Conservation (phyloP, 2,113 vertebrate genomes). For the Chlamydotis undulata region DNA sequence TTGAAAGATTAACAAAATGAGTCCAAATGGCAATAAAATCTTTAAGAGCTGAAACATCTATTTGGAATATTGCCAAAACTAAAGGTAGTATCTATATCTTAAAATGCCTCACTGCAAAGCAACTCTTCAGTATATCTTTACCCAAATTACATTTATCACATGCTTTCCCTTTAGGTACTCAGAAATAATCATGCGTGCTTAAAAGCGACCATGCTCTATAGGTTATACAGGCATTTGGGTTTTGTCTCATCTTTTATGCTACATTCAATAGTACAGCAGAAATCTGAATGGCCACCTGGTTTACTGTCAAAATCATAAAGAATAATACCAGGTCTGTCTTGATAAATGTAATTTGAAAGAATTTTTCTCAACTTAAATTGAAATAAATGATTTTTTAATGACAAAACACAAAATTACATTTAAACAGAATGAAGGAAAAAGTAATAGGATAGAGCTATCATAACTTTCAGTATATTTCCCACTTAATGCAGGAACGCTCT, state of each 20-base stretch:
- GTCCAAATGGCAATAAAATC: background rate
- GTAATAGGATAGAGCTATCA: background rate
- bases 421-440: background rate
- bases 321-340: background rate
- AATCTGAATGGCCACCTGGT: background rate
- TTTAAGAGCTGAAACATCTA: conserved; percentile 7
- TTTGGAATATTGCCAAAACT: background rate
- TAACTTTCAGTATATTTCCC: background rate
- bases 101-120: background rate
- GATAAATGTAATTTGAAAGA: background rate
- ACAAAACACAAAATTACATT: background rate
- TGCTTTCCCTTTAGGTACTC: background rate
- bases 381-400: background rate
- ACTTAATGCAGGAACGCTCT: background rate
- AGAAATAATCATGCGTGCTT: background rate
- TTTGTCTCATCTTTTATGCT: background rate
- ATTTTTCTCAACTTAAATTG: background rate
- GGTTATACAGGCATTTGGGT: background rate
- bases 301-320: background rate
- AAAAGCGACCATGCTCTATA: background rate
- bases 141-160: background rate
- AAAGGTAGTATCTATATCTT: background rate
- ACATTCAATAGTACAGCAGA: background rate
- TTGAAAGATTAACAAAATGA: conserved; percentile 30
- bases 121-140: background rate